These are phyloP conservation scores for Cylindroiulus punctatus DNA, from an alignment of 2,888 invertebrate genomes.

Conservation along the genomic window DNA sequence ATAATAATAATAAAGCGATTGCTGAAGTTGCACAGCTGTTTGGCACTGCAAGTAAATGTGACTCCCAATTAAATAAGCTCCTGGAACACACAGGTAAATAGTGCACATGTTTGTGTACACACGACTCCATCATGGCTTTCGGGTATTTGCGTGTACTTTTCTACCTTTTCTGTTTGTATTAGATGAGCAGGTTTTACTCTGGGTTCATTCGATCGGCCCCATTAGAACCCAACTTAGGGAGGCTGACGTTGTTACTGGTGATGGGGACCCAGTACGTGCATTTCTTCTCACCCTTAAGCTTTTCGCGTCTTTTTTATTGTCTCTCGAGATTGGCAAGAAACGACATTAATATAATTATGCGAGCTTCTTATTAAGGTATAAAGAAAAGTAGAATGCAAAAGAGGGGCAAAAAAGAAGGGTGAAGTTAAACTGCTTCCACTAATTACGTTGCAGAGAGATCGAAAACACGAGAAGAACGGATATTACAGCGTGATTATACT, in stretches of 20 bases:
- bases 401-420: constrained; percentile 19
- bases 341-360: constrained; percentile 42
- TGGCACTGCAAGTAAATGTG: neutral
- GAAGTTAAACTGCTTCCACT: constrained; percentile 23
- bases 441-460: constrained; percentile 34
- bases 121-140: neutral
- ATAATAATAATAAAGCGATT: too few species aligned
- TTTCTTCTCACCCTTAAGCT: constrained; percentile 42
- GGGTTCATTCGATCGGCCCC: neutral
- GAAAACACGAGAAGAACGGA: constrained; percentile 42
- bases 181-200: neutral
- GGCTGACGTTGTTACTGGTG: neutral
- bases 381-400: constrained; percentile 15
- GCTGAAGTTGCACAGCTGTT: neutral
- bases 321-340: constrained; percentile 42
- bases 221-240: neutral
- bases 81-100: too few species aligned
- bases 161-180: neutral
- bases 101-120: too few species aligned
- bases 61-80: too few species aligned
- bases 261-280: constrained; percentile 9
- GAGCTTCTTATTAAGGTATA: constrained; percentile 42
- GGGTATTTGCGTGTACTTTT: too few species aligned
- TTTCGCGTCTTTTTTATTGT: constrained; percentile 42
- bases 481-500: constrained; percentile 42